These are phyloP conservation scores for Agriopis leucophaearia DNA, from an alignment of 2,888 invertebrate species.

Conservation along the genomic window DNA sequence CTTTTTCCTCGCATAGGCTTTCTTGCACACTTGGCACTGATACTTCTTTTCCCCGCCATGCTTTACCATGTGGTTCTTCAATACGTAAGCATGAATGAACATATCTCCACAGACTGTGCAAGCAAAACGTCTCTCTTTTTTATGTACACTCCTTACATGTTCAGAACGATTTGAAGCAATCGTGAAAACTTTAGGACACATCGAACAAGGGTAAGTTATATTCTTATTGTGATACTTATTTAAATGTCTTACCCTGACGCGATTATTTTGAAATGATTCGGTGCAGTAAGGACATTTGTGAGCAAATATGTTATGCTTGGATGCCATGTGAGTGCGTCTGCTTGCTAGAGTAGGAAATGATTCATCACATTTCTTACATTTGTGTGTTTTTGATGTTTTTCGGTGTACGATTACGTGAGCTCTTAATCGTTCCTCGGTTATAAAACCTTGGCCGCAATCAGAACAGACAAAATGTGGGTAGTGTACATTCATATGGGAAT, in stretches of 20 bases:
- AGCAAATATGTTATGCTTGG: constrained; percentile 4
- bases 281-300: constrained; percentile 66
- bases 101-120: constrained; percentile 49
- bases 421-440: constrained; percentile 27
- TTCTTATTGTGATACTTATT: constrained; percentile 64
- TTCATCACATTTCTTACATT: constrained; percentile 69
- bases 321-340: constrained; percentile 47
- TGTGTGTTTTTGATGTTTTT: constrained; percentile 40
- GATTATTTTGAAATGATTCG: constrained; percentile 67
- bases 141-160: constrained; percentile 71
- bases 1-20: constrained; percentile 62
- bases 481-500: constrained; percentile 66
- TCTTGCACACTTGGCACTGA: constrained; percentile 33
- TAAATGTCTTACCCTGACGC: constrained; percentile 65
- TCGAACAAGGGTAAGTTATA: constrained; percentile 70
- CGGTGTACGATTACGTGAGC: constrained; percentile 22
- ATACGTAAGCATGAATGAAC: constrained; percentile 72
- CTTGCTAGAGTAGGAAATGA: constrained; percentile 59
- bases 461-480: constrained; percentile 65
- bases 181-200: constrained; percentile 72
- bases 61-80: constrained; percentile 69
- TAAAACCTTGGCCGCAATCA: constrained; percentile 51
- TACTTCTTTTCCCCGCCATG: constrained; percentile 65
- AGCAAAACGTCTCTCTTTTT: constrained; percentile 63
- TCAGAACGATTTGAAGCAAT: constrained; percentile 71